A percentile compares a stretch with the other conserved stretches of the same genome.
Evolutionary conservation across 1,140 invertebrate genomes (phyloP).

Genomic region (Harpegnathos saltator): DNA sequence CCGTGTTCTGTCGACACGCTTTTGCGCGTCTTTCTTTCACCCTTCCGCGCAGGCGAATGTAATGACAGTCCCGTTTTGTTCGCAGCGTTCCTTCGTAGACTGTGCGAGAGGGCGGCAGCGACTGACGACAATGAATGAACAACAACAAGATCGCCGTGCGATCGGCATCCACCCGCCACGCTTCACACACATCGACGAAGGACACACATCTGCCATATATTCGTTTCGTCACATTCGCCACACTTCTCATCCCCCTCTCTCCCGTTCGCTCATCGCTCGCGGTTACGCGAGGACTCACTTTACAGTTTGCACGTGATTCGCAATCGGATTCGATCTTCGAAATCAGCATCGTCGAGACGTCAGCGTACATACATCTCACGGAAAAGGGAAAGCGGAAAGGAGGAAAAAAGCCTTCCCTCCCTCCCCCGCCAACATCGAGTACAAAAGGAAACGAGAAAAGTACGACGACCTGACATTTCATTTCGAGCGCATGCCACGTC

Average conservation of each 20-base stretch:
- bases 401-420: too few relatives aligned
- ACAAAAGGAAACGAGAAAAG: neutral
- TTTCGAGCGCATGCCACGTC: neutral
- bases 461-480: conserved; percentile 21
- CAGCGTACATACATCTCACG: neutral
- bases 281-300: conserved; percentile 6
- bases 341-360: neutral
- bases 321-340: conserved; percentile 5
- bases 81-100: conserved; percentile 90
- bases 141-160: conserved; percentile 60
- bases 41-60: neutral
- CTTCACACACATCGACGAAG: conserved; percentile 67
- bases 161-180: conserved; percentile 39
- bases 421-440: neutral
- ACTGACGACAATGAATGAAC: conserved; percentile 66
- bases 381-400: neutral
- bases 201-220: conserved; percentile 55
- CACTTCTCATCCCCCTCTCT: conserved; percentile 59
- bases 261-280: conserved; percentile 41
- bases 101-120: conserved; percentile 87
- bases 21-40: neutral
- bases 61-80: conserved; percentile 67
- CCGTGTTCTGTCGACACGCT: neutral
- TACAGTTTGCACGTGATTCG: conserved; percentile 20
- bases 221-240: conserved; percentile 65